Conservation (phyloP, 2,797 vertebrate genomes). For the Tamandua tetradactyla region DNA sequence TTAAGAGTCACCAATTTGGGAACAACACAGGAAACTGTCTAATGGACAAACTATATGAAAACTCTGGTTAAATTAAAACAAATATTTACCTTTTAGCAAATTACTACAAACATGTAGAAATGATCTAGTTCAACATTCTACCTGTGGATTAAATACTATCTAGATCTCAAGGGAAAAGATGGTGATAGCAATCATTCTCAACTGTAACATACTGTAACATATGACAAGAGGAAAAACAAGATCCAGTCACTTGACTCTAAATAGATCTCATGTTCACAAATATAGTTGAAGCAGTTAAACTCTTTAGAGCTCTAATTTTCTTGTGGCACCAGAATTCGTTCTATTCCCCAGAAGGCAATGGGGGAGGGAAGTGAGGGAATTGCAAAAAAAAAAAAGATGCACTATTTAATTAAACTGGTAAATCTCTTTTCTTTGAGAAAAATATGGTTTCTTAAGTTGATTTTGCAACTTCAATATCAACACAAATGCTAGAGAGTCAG, state of each 20-base stretch:
- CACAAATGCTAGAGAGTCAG: conserved; percentile 49
- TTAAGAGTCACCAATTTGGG: background rate
- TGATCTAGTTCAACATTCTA: background rate
- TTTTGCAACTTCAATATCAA: conserved; percentile 7
- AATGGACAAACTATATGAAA: background rate
- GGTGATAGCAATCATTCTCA: background rate
- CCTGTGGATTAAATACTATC: background rate
- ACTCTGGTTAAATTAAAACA: background rate
- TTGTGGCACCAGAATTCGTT: conserved; percentile 1
- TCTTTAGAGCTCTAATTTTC: conserved; percentile 35
- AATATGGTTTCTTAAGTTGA: conserved; percentile 63
- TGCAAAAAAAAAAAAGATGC: conserved; percentile 35
- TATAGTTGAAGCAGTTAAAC: background rate
- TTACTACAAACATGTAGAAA: background rate
- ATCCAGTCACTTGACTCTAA: conserved; percentile 6
- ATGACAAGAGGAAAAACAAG: background rate
- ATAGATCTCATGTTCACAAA: conserved; percentile 40
- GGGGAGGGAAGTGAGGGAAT: background rate
- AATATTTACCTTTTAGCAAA: conserved; percentile 6
- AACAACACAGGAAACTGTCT: background rate
- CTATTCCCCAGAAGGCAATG: background rate
- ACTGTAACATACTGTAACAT: background rate
- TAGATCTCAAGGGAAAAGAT: conserved; percentile 21
- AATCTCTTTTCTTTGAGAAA: conserved; percentile 73
- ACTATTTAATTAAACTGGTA: conserved; percentile 76